phyloP scores from a whole-genome alignment of 2,888 invertebrate genomes.

The Torymus texanus region DNA sequence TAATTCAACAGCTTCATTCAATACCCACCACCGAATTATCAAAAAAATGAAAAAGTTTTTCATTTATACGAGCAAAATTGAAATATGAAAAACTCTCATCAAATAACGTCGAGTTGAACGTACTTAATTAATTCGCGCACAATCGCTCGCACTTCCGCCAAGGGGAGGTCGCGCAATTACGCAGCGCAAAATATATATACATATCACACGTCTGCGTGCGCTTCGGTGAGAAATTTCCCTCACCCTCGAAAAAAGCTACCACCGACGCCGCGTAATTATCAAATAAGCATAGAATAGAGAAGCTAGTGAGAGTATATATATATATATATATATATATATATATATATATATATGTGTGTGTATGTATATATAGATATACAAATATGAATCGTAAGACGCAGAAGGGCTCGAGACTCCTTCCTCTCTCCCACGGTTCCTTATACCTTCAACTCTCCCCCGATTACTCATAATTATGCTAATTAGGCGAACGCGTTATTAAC shows the following conservation, averaged over 20 bases:
- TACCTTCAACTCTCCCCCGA: slow-evolving; percentile 15
- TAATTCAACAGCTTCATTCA: too few species aligned
- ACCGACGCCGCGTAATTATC: slow-evolving; percentile 30
- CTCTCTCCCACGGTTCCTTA: slow-evolving; percentile 45
- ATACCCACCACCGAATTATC: too few species aligned
- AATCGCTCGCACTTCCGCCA: neutral
- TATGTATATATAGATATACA: slow-evolving; percentile 13
- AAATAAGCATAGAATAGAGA: slow-evolving; percentile 43
- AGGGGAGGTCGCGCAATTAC: neutral
- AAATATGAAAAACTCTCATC: too few species aligned
- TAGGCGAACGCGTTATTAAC: slow-evolving; percentile 53
- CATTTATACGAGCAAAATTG: too few species aligned
- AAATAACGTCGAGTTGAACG: too few species aligned
- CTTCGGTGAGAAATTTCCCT: too few species aligned
- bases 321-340: slow-evolving; percentile 14
- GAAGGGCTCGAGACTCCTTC: neutral
- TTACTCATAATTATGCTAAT: slow-evolving; percentile 57
- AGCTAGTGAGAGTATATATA: neutral
- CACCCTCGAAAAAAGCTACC: too few species aligned
- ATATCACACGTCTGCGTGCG: too few species aligned
- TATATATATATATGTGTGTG: slow-evolving; percentile 11
- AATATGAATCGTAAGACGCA: neutral
- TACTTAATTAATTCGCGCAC: neutral
- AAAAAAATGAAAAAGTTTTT: too few species aligned
- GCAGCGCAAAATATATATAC: too few species aligned